Conservation (phyloP, 1,140 invertebrate species). For the Apis cerana region DNA sequence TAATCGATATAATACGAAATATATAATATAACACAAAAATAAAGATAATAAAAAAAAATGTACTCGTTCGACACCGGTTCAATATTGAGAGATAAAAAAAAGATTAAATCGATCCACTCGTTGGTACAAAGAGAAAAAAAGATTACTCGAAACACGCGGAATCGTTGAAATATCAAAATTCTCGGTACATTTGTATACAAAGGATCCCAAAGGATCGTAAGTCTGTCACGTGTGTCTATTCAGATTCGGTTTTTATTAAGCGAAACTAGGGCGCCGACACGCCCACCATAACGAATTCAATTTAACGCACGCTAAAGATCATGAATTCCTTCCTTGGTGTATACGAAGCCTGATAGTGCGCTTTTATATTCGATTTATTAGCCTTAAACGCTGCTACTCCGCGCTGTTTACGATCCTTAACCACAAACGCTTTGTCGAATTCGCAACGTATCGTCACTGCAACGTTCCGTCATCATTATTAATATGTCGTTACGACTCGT, state of each 20-base stretch:
- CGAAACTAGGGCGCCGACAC: constrained; percentile 46
- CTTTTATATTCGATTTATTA: constrained; percentile 53
- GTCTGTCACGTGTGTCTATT: constrained; percentile 21
- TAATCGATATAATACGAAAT: too few species aligned
- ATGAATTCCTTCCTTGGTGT: constrained; percentile 39
- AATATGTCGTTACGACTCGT: constrained; percentile 30
- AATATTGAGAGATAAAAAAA: too few species aligned
- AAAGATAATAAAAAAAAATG: too few species aligned
- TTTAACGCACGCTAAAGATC: constrained; percentile 54
- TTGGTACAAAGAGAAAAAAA: neutral
- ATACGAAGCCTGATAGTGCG: constrained; percentile 10
- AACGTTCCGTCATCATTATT: neutral
- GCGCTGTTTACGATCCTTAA: constrained; percentile 1
- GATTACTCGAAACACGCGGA: neutral
- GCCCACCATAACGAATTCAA: constrained; percentile 60
- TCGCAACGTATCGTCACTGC: neutral
- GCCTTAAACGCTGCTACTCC: constrained; percentile 26
- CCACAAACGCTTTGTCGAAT: neutral
- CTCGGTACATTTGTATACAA: neutral
- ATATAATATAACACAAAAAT: too few species aligned
- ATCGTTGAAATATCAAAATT: constrained; percentile 33
- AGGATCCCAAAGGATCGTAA: constrained; percentile 4
- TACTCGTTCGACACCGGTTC: too few species aligned
- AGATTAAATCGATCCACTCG: neutral
- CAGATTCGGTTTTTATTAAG: constrained; percentile 48